Evolutionary conservation across 1,140 invertebrate species (phyloP).

Genomic region (Procambarus clarkii): DNA sequence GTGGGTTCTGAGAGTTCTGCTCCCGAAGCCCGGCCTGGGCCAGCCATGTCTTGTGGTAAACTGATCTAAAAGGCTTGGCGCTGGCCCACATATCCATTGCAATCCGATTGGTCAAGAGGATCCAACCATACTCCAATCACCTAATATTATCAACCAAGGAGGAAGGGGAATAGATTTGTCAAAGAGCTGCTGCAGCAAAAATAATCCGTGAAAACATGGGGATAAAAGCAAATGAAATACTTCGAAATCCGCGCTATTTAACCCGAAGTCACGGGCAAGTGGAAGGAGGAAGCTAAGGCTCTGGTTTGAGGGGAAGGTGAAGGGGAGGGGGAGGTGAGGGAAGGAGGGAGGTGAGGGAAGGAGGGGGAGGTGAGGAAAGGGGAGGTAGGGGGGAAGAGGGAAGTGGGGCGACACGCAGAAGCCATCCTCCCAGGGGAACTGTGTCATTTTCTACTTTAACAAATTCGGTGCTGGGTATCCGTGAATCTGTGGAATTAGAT

Average conservation of each 20-base stretch:
- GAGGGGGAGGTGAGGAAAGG: background rate
- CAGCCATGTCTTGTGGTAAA: background rate
- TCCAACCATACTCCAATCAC: no score
- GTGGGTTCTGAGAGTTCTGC: no score
- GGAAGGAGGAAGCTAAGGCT: background rate
- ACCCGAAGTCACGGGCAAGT: background rate
- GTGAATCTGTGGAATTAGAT: slow-evolving; percentile 16
- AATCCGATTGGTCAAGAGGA: no score
- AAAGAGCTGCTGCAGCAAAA: no score
- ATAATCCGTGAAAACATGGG: background rate
- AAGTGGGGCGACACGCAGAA: background rate
- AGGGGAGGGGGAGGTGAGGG: background rate
- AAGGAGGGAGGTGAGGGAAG: background rate
- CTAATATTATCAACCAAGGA: no score
- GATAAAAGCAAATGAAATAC: background rate
- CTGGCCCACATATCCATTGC: no score
- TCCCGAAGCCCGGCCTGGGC: no score
- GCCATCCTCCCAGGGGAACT: background rate
- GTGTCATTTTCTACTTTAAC: slow-evolving; percentile 14
- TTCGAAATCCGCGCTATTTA: background rate
- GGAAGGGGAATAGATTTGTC: no score
- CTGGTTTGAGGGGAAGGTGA: background rate
- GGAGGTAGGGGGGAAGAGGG: background rate
- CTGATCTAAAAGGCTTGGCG: background rate
- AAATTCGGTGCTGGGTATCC: background rate